phyloP scores from a whole-genome alignment of 1,140 invertebrate species.

The Ceratoteleas bidentatus region DNA sequence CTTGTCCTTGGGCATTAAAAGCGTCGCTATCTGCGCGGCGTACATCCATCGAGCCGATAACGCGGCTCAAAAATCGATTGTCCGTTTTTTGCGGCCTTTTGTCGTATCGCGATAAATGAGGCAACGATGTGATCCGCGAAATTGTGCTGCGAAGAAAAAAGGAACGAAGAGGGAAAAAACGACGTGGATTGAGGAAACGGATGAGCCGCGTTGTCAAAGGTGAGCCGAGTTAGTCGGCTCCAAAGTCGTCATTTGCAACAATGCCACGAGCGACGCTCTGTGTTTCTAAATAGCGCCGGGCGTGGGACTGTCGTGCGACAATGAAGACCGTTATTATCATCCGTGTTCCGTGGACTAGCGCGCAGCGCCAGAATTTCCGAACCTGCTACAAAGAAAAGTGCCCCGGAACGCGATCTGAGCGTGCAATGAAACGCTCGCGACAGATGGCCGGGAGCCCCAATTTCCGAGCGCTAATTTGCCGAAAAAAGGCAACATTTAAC shows the following conservation, averaged over 20 bases:
- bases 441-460: constrained; percentile 48
- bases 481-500: constrained; percentile 41
- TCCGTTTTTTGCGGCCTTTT: too few species aligned
- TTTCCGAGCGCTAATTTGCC: constrained; percentile 40
- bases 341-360: constrained; percentile 54
- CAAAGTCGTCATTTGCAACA: constrained; percentile 70
- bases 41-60: too few species aligned
- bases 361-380: constrained; percentile 53
- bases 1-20: too few species aligned
- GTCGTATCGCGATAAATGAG: neutral
- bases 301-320: constrained; percentile 74
- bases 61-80: too few species aligned
- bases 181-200: constrained; percentile 63
- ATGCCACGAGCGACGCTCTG: constrained; percentile 66
- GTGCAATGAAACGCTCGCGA: constrained; percentile 39
- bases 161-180: constrained; percentile 21
- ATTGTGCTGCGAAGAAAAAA: constrained; percentile 17
- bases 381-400: constrained; percentile 52
- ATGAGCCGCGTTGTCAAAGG: constrained; percentile 66
- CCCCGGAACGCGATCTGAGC: constrained; percentile 37
- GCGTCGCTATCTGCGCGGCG: too few species aligned
- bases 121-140: constrained; percentile 29
- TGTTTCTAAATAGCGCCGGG: constrained; percentile 68
- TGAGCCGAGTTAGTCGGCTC: constrained; percentile 62
- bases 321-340: constrained; percentile 73